Conservation (phyloP, 2,797 vertebrate species). For the Fistularia commersonii region DNA sequence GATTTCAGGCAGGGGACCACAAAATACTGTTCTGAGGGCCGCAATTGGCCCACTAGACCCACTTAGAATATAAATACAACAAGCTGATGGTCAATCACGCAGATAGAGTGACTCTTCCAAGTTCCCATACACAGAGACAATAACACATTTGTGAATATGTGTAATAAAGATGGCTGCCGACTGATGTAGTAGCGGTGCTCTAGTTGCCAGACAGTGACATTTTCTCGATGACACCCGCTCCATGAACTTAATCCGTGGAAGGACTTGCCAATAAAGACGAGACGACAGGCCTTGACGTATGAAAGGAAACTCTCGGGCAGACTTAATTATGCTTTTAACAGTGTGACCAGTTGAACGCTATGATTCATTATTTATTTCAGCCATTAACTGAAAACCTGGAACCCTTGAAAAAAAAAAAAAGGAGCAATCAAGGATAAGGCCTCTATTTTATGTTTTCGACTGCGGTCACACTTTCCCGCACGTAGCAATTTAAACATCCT, state of each 20-base stretch:
- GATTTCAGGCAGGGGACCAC: too few relatives aligned
- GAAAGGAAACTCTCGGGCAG: slow-evolving; percentile 3
- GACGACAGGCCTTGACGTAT: slow-evolving; percentile 7
- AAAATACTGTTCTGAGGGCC: too few relatives aligned
- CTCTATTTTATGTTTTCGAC: slow-evolving; percentile 3
- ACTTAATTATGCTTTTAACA: neutral
- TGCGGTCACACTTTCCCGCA: neutral
- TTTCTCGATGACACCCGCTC: too few relatives aligned
- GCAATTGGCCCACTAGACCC: too few relatives aligned
- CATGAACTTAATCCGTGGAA: neutral
- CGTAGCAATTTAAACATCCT: neutral
- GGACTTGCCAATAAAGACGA: neutral
- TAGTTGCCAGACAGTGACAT: too few relatives aligned
- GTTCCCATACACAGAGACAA: too few relatives aligned
- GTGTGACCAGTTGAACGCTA: slow-evolving; percentile 7
- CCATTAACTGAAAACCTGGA: slow-evolving; percentile 19
- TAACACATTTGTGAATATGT: too few relatives aligned
- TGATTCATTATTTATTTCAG: slow-evolving; percentile 34
- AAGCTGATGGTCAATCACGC: too few relatives aligned
- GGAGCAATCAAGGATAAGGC: slow-evolving; percentile 10
- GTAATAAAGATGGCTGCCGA: too few relatives aligned
- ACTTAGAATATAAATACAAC: too few relatives aligned
- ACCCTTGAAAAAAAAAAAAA: slow-evolving; percentile 11
- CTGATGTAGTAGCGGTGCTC: too few relatives aligned
- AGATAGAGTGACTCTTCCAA: too few relatives aligned